A percentile compares a stretch with the other conserved stretches of the same genome.
Conservation (phyloP, 2,888 invertebrate species). For the Strigamia crassipes region DNA sequence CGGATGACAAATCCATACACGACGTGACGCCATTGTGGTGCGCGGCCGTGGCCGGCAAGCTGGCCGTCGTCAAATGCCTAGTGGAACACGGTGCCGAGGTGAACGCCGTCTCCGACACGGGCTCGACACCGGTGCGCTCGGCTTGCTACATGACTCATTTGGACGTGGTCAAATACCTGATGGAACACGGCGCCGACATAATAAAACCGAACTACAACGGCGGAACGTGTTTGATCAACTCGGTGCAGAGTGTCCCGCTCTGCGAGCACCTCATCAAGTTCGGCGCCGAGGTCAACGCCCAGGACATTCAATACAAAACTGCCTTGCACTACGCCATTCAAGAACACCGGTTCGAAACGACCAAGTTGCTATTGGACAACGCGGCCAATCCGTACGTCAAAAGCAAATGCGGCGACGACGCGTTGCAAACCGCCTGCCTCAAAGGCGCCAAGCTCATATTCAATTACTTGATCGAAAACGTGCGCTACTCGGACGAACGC, state of each 20-base stretch:
- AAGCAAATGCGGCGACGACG: constrained; percentile 85
- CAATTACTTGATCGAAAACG: constrained; percentile 68
- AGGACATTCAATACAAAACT: constrained; percentile 86
- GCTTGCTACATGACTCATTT: constrained; percentile 91
- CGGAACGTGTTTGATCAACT: constrained; percentile 90
- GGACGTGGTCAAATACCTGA: constrained; percentile 68
- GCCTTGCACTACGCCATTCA: constrained; percentile 90
- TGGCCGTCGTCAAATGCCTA: constrained; percentile 76
- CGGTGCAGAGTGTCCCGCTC: constrained; percentile 81
- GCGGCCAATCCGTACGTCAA: constrained; percentile 78
- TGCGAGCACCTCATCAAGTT: constrained; percentile 77
- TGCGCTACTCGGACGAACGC: constrained; percentile 69
- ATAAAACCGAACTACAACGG: constrained; percentile 85
- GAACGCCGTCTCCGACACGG: constrained; percentile 85
- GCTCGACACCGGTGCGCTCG: constrained; percentile 85
- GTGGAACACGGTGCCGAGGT: constrained; percentile 79
- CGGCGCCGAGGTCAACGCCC: constrained; percentile 83
- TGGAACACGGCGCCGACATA: constrained; percentile 58
- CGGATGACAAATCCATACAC: constrained; percentile 79
- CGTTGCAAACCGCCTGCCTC: constrained; percentile 82
- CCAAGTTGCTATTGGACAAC: constrained; percentile 75
- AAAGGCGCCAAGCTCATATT: constrained; percentile 65
- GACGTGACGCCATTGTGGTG: constrained; percentile 89
- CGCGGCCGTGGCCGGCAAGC: constrained; percentile 83
- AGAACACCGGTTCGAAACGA: constrained; percentile 74